Base-by-base conservation (phyloP, 35 echinoderm and acorn worm species). In the Ophiothrix spiculata region DNA sequence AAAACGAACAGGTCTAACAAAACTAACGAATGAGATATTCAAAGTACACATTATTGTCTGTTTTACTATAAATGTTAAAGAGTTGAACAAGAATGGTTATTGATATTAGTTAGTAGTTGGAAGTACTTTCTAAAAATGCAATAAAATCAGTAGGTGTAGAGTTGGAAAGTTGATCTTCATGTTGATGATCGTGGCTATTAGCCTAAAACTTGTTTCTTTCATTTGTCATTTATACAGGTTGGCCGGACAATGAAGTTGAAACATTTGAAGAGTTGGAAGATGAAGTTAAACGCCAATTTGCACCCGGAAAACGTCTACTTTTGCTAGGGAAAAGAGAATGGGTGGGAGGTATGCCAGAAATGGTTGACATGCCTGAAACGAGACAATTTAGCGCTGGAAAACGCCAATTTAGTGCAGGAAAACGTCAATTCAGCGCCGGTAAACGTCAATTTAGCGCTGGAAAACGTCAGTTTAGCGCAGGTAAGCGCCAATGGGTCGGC, bases 341-440 rank as follows among this genome's bases (percentile, higher is more conserved):
- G 60, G 23, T 69, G 3, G 60, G 60, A 69, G 60, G 60, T 25
- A 69, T 69, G 60, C 60, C 60, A 69, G 60, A 69, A 69, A n/a
- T 69, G 60, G 23, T 69, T 15, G 60, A 69, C 23, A 69, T 69
- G 60, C 60, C 60, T 25, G 60, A 69, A n/a, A 25, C 4, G 1
- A 69, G 60, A 28, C 60, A 69, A n/a, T 69, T 69, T n/a, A 69
- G 60, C 29, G 60, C 60, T 4, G 60, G 60, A 4, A 69, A 69
- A 69, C 60, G 60, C 23, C 60, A 69, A 28, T 69, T 69, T n/a
- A 69, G 60, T 25, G 60, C 60, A 2, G 60, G 60, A 69, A 69
- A 69, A 25, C 60, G 60, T 69, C 60, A 69, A n/a, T 69, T 69
- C 60, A 69, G 60, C 60, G 60, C 60, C 60, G 60, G 60, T 25